Evolutionary conservation across 2,888 invertebrate genomes (phyloP), one percentile per base, ranked within the genome.

Genomic region (Luffia ferchaultella): DNA sequence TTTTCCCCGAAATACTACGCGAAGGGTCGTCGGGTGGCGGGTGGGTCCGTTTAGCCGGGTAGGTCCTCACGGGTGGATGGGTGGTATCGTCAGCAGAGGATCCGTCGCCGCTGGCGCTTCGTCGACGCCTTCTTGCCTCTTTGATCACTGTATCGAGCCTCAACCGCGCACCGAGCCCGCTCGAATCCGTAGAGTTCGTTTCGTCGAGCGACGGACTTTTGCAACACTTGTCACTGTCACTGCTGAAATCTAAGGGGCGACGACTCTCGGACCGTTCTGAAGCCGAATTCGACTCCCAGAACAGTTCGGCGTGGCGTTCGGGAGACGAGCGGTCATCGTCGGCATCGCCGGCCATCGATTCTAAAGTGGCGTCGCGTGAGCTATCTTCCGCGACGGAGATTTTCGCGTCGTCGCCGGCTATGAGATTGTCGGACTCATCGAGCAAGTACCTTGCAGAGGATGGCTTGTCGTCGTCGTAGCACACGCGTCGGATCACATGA

Each of bases 131-230:
- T 17, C 80, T 58, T 20, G 82, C 73, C 42, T 82, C 73, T 51
- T 84, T 84, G 18, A 85, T 85, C 2, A 85, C 85, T 0, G 84
- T 80, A 53, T 84, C 79, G n/a, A 84, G 56, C 44, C 85, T 61
- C 62, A 78, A 62, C 30, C 75, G 78, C 1, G 73, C 61, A 7
- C 77, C 74, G 16, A 71, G 60, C 0, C 76, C 74, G 50, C 76
- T 75, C 0, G 82, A 78, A 48, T 84, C 83, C 0, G 78, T 79
- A 0, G 79, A 80, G 46, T 77, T 76, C 0, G 73, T 70, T 56
- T 82, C 79, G 46, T 84, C 83, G 55, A 60, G 69, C 0, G 70
- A 73, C 0, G 84, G 80, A 52, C 80, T 84, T 51, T 78, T 80
- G 58, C 80, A 79, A 56, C 83, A 82, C 52, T 84, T 84, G 45